Base-by-base conservation (phyloP, 2,888 invertebrate species). In the Sycophila texana region DNA sequence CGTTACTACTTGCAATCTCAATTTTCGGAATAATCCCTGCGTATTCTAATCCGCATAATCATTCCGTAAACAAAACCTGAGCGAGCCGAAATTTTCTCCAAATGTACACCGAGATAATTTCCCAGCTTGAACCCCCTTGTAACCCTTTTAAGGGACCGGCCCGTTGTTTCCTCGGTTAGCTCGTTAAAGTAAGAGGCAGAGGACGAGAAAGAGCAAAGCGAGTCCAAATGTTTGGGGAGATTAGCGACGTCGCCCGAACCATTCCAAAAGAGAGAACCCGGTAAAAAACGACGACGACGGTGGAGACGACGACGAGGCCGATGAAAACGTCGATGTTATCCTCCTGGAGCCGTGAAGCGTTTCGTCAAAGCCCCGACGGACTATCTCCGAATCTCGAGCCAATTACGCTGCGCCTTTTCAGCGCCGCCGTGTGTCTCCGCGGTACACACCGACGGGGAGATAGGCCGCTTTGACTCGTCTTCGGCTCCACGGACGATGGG, bases 341-440 rank as follows among this genome's bases (percentile, higher is more conserved):
- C 68, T 57, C 68, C 10, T n/a, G 14, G 30, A 53, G 70, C 70
- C 60, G 66, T 22, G 70, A 77, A 77, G 18, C 66, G 74, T 67
- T 77, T 68, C 81, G 79, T 84, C 84, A 84, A 84, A 86, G 83
- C 73, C 18, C 39, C 53, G 12, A 30, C 30, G 66, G 80, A 68
- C 81, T 84, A 84, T 84, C 84, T 83, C 68, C 80, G 71, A 85
- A 85, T 85, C 84, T 84, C 58, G 72, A 83, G 82, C 84, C 84
- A 85, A 85, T 85, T 85, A 85, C 79, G 82, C 78, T 82, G 65
- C 73, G 81, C 77, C 83, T 83, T 84, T 85, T 84, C 83, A 84
- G 82, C 65, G 75, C 60, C 51, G n/a, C 22, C 39, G 20, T 71
- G 30, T 55, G 53, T 16, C 20, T n/a, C 12, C n/a, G 39, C 39